A percentile compares a stretch with the other conserved stretches of the same genome.
Conservation (phyloP, 2,113 vertebrate genomes). For the Lipotes vexillifer region DNA sequence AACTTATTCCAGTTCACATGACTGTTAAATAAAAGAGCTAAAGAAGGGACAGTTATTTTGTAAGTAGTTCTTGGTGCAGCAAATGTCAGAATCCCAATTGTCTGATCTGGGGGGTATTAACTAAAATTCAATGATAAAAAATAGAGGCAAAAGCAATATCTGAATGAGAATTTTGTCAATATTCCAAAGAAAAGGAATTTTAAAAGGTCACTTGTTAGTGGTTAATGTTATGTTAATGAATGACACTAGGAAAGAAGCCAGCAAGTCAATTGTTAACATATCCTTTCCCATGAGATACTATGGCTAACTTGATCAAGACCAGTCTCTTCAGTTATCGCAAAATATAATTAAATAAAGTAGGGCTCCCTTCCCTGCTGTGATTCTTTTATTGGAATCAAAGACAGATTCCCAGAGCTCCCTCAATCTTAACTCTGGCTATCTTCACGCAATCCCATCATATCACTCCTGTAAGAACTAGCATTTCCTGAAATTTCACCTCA, state of each 20-base stretch:
- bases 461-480: neutral
- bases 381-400: neutral
- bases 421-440: neutral
- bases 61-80: neutral
- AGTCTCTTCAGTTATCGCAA: neutral
- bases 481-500: neutral
- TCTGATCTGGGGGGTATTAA: neutral
- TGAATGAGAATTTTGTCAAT: neutral
- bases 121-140: neutral
- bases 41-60: neutral
- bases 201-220: neutral
- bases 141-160: neutral
- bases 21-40: neutral
- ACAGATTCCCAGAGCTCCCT: neutral
- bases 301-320: neutral
- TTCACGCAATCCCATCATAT: neutral
- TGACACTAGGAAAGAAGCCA: neutral
- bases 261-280: neutral
- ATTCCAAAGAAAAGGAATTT: conserved; percentile 12
- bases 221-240: neutral
- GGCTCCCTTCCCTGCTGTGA: neutral
- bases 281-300: neutral
- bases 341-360: conserved; percentile 16
- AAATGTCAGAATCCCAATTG: neutral
- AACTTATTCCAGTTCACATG: neutral